Percentiles rank a stretch among this genome's conserved stretches.
phyloP scores from a whole-genome alignment of 2,113 vertebrate genomes.

The Scartelaos histophorus region DNA sequence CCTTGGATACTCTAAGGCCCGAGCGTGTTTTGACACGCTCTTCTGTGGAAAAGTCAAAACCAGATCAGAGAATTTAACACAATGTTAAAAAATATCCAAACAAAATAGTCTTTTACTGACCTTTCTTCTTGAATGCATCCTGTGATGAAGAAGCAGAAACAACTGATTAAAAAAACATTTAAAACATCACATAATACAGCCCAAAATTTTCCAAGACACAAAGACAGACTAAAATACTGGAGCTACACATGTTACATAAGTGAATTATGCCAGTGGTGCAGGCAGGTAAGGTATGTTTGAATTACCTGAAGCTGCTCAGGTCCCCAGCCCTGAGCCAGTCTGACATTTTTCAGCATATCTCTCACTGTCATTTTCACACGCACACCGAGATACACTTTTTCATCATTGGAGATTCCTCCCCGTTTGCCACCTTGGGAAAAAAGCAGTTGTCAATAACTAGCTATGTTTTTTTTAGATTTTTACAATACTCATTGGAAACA shows the following conservation, averaged over 20 bases:
- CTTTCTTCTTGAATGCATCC: slow-evolving; percentile 51
- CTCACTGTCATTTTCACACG: slow-evolving; percentile 85
- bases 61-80: background rate
- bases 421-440: slow-evolving; percentile 55
- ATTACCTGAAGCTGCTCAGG: slow-evolving; percentile 69
- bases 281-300: background rate
- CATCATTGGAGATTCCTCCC: slow-evolving; percentile 37
- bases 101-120: slow-evolving; percentile 42
- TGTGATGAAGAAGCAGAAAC: slow-evolving; percentile 1
- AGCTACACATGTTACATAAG: background rate
- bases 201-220: background rate
- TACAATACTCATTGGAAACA: background rate
- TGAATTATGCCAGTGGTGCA: background rate
- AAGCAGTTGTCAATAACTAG: background rate
- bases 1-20: slow-evolving; percentile 63
- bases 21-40: slow-evolving; percentile 73
- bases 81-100: background rate
- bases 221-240: background rate
- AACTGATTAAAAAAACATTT: background rate
- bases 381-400: slow-evolving; percentile 82
- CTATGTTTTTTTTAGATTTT: background rate
- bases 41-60: slow-evolving; percentile 43
- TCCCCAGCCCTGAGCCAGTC: slow-evolving; percentile 73
- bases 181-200: background rate
- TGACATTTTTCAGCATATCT: slow-evolving; percentile 80